A percentile compares a stretch with the other conserved stretches of the same genome.
phyloP scores from a whole-genome alignment of 2,888 invertebrate species.

The Drosophila macrospina region DNA sequence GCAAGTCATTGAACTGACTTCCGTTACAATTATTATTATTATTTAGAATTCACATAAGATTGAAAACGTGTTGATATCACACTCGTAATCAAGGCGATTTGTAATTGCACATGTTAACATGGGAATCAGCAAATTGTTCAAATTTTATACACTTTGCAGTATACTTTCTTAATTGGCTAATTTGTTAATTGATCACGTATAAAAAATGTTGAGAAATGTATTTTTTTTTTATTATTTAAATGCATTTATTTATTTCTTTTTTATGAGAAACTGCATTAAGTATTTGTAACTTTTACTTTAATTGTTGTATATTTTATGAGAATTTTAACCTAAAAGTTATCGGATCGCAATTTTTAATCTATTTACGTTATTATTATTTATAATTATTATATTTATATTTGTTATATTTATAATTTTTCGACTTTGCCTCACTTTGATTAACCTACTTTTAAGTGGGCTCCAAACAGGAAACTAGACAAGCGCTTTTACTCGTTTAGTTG shows the following conservation, averaged over 20 bases:
- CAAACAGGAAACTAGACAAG: conserved; percentile 3
- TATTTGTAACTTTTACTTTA: too few species aligned
- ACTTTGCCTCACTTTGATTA: not conserved
- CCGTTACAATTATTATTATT: conserved; percentile 34
- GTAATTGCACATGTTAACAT: conserved; percentile 16
- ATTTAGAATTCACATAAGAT: conserved; percentile 11
- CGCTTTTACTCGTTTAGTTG: not conserved
- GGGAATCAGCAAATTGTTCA: too few species aligned
- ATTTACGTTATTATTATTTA: not conserved
- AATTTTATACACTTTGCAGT: not conserved
- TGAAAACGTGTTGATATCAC: conserved; percentile 7
- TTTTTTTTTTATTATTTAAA: not conserved
- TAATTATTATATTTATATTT: not conserved
- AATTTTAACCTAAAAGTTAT: too few species aligned
- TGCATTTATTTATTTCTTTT: not conserved
- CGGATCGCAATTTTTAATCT: too few species aligned
- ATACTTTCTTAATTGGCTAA: conserved; percentile 2
- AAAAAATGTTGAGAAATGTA: not conserved
- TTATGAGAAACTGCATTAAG: too few species aligned
- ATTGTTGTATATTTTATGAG: not conserved
- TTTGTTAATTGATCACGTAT: conserved; percentile 13
- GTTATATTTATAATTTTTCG: not conserved
- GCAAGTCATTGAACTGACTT: conserved; percentile 54
- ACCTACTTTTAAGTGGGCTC: conserved; percentile 1
- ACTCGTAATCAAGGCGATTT: conserved; percentile 13